Evolutionary conservation across 1,140 invertebrate genomes (phyloP).

Genomic region (Aethina tumida): DNA sequence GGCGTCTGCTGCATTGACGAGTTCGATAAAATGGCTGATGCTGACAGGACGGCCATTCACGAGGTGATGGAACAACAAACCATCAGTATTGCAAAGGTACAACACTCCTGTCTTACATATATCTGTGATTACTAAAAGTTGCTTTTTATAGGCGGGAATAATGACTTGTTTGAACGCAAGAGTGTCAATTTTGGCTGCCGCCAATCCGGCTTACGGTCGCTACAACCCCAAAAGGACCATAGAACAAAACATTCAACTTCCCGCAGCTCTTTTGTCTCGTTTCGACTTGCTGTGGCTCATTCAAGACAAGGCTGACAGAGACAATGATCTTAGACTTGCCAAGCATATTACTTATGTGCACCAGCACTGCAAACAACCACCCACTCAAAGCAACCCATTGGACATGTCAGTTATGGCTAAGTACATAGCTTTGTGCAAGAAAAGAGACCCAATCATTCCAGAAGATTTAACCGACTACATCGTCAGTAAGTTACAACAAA

Average conservation of each 20-base stretch:
- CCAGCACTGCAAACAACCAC: conserved; percentile 81
- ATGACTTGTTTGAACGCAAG: conserved; percentile 96
- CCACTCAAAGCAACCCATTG: conserved; percentile 61
- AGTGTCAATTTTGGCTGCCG: conserved; percentile 95
- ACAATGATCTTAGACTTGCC: conserved; percentile 89
- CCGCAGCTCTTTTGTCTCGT: conserved; percentile 93
- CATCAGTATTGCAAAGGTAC: conserved; percentile 95
- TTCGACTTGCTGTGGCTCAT: conserved; percentile 98
- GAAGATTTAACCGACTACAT: conserved; percentile 81
- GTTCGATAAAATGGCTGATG: conserved; percentile 99
- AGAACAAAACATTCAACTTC: conserved; percentile 96
- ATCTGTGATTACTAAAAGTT: background rate
- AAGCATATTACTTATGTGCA: conserved; percentile 98
- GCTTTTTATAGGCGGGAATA: conserved; percentile 74
- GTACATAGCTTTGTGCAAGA: conserved; percentile 88
- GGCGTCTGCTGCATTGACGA: conserved; percentile 99
- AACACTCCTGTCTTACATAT: conserved; percentile 5
- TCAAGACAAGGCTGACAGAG: conserved; percentile 86
- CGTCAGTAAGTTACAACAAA: conserved; percentile 54
- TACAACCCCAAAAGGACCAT: conserved; percentile 94
- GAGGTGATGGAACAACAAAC: conserved; percentile 99
- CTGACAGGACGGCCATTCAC: conserved; percentile 94
- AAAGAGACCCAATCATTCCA: conserved; percentile 79
- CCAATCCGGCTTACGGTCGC: conserved; percentile 96
- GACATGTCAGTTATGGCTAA: conserved; percentile 91